Evolutionary conservation across 2,888 invertebrate genomes (phyloP), one percentile per base, ranked within the genome.

Genomic region (Criorhina ranunculi): DNA sequence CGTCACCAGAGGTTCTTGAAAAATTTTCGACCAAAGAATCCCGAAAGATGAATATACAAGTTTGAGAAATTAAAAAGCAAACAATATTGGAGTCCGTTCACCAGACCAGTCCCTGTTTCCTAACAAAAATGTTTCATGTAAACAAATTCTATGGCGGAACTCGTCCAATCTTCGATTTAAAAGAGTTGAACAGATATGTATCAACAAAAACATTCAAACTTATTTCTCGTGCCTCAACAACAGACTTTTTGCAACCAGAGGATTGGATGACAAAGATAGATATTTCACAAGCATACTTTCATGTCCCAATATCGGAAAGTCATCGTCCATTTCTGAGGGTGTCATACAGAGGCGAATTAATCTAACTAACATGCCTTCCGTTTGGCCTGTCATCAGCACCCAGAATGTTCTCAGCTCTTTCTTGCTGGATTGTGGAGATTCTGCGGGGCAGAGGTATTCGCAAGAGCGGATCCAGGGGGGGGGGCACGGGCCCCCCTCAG

Each of bases 261-360:
- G 73, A 75, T 24, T 75, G 53, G 44, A 64, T 64, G 70, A n/a
- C n/a, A 29, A 72, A 59, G 5, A 37, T 60, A 69, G 57, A 69
- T 15, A 31, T 70, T 55, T 2, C 6, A 15, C 4, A 42, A 5
- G 42, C 12, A 12, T 76, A 66, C 15, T 64, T 75, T 12, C 46
- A 72, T 70, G 35, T 70, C 0, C 44, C 75, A 33, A 75, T 75
- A 35, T 40, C 62, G 11, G 24, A 64, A 8, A 46, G 46, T n/a
- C 55, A 64, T 29, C 46, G 55, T 4, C 46, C n/a, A 15, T 55
- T 75, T 33, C 17, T 75, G 9, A 64, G 57, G 15, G 0, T 76
- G 11, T 35, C 62, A 4, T 78, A 62, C 64, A 72, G 37, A 29
- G 64, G 44, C 29, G 46, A 64, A 31, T 29, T 78, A 12, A n/a